Evolutionary conservation across 2,888 invertebrate species (phyloP).

Genomic region (Deilephila elpenor): DNA sequence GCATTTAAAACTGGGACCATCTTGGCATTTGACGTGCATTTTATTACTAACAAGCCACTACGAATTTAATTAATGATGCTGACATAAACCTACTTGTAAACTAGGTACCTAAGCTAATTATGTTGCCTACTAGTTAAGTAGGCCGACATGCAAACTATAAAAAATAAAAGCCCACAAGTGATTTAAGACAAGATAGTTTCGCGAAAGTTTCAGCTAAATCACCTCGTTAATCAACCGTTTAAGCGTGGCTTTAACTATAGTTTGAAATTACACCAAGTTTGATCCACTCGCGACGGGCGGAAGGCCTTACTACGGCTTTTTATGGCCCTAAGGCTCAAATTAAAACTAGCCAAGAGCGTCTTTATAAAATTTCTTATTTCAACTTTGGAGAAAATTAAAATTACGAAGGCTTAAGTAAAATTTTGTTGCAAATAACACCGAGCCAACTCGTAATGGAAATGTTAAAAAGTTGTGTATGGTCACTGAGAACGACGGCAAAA

Average conservation of each 20-base stretch:
- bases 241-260: slow-evolving; percentile 66
- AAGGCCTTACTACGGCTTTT: slow-evolving; percentile 42
- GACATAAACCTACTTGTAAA: neutral
- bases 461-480: neutral
- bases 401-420: slow-evolving; percentile 1
- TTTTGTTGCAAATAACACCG: neutral
- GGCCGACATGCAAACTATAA: neutral
- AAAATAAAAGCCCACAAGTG: neutral
- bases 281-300: slow-evolving; percentile 41
- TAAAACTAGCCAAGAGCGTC: slow-evolving; percentile 16
- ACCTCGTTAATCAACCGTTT: slow-evolving; percentile 70
- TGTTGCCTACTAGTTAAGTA: neutral
- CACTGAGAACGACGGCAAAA: neutral
- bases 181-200: neutral
- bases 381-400: slow-evolving; percentile 17
- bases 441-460: neutral
- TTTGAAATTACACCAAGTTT: slow-evolving; percentile 64
- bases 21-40: too few species aligned
- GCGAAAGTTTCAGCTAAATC: slow-evolving; percentile 53
- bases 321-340: slow-evolving; percentile 34
- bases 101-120: neutral
- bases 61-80: neutral
- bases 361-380: slow-evolving; percentile 18
- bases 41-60: too few species aligned
- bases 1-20: too few species aligned